Percentiles rank a stretch among this genome's conserved stretches.
Evolutionary conservation across 1,140 invertebrate species (phyloP).

Genomic region (Ceratina japonica): DNA sequence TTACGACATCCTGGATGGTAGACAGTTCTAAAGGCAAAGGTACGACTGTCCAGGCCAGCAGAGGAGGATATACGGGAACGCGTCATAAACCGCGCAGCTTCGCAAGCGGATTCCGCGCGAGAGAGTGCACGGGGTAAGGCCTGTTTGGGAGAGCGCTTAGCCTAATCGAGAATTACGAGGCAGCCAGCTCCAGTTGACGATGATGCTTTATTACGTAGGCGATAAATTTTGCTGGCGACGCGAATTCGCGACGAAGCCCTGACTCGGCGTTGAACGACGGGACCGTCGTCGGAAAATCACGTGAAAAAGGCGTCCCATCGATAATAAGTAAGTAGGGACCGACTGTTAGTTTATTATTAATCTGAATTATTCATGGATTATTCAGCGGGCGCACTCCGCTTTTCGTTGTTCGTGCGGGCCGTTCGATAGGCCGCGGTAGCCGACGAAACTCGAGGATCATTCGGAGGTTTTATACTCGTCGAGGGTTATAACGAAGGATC

Average conservation of each 20-base stretch:
- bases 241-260: not conserved
- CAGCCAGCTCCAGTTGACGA: not conserved
- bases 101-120: not conserved
- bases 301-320: not conserved
- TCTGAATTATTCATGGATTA: constrained; percentile 28
- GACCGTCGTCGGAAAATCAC: not conserved
- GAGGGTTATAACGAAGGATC: not conserved
- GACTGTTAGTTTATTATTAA: constrained; percentile 14
- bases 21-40: not conserved
- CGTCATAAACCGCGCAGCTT: not conserved
- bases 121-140: too few relatives aligned
- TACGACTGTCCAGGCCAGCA: not conserved
- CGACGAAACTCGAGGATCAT: constrained; percentile 10
- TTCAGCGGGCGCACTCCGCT: not conserved
- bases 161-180: constrained; percentile 11
- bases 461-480: not conserved
- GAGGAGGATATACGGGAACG: not conserved
- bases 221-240: constrained; percentile 3
- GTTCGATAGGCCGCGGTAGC: not conserved
- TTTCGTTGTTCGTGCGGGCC: not conserved
- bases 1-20: not conserved
- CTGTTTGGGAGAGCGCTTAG: too few relatives aligned
- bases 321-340: constrained; percentile 21
- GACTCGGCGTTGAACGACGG: not conserved
- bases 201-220: constrained; percentile 7